A percentile compares a stretch with the other conserved stretches of the same genome.
Evolutionary conservation across 1,140 invertebrate genomes (phyloP).

Genomic region (Cataglyphis hispanica): DNA sequence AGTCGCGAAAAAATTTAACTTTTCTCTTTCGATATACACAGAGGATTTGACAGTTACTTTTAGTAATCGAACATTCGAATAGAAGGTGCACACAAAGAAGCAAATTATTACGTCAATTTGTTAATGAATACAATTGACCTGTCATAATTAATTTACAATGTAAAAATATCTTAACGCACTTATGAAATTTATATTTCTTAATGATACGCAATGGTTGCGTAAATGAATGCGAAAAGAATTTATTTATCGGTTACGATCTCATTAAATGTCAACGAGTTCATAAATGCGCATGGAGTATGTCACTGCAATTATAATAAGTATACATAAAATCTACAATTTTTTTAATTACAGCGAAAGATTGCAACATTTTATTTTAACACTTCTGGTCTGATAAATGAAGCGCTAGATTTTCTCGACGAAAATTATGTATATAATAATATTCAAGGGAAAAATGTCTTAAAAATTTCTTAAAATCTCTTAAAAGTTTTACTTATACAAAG

Average conservation of each 20-base stretch:
- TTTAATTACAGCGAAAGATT: constrained; percentile 24
- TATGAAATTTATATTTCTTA: neutral
- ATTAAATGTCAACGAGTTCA: constrained; percentile 42
- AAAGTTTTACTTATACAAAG: neutral
- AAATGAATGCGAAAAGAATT: constrained; percentile 34
- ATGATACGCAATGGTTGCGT: neutral
- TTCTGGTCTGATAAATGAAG: neutral
- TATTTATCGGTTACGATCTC: constrained; percentile 46
- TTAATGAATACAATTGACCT: neutral
- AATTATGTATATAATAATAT: neutral
- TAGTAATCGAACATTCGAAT: neutral
- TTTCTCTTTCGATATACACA: neutral
- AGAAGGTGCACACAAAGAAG: neutral
- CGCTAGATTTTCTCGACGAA: neutral
- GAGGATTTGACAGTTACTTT: neutral
- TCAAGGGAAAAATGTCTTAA: neutral
- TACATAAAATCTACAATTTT: constrained; percentile 42
- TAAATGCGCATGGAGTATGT: neutral
- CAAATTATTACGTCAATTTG: neutral
- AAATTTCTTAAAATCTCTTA: too few relatives aligned
- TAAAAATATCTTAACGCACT: neutral
- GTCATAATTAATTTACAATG: neutral
- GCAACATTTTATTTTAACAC: neutral
- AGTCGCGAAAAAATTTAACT: constrained; percentile 21
- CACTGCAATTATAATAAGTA: neutral